These are phyloP conservation scores for Tenthredo scrophulariae DNA, from an alignment of 2,888 invertebrate species.

Conservation along the genomic window DNA sequence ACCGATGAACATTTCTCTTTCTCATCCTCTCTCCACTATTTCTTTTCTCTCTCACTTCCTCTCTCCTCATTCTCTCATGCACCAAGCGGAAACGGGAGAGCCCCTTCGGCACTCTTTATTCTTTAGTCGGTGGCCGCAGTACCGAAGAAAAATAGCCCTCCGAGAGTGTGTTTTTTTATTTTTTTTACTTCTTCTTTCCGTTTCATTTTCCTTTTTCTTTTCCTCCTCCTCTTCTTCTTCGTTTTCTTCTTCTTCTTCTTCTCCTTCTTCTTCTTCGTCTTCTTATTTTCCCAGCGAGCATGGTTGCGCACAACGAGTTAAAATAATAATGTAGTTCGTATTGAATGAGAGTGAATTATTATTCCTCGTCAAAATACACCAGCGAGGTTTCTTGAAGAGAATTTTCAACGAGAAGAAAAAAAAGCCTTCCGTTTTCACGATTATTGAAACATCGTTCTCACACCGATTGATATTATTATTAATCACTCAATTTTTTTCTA, in stretches of 20 bases:
- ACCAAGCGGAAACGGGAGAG: conserved; percentile 18
- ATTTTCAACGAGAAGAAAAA: background rate
- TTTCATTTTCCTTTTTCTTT: background rate
- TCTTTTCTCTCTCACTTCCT: background rate
- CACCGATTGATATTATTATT: background rate
- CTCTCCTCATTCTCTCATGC: conserved; percentile 18
- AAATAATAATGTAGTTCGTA: background rate
- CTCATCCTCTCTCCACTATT: background rate
- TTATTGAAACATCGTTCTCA: background rate
- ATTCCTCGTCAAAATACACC: background rate
- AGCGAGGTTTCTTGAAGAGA: background rate
- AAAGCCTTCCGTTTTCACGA: background rate
- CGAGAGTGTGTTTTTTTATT: background rate
- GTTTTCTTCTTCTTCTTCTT: background rate
- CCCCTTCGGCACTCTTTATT: conserved; percentile 39
- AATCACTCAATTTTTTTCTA: background rate
- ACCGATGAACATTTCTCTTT: conserved; percentile 21
- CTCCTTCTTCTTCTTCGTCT: background rate
- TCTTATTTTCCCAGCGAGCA: background rate
- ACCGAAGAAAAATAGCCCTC: conserved; percentile 41
- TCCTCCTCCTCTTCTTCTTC: background rate
- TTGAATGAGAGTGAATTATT: background rate
- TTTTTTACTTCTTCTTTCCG: background rate
- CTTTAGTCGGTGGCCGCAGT: conserved; percentile 14
- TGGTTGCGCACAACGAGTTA: conserved; percentile 4